Conservation (phyloP, 1,140 invertebrate genomes). For the Scaptomyza graminum region DNA sequence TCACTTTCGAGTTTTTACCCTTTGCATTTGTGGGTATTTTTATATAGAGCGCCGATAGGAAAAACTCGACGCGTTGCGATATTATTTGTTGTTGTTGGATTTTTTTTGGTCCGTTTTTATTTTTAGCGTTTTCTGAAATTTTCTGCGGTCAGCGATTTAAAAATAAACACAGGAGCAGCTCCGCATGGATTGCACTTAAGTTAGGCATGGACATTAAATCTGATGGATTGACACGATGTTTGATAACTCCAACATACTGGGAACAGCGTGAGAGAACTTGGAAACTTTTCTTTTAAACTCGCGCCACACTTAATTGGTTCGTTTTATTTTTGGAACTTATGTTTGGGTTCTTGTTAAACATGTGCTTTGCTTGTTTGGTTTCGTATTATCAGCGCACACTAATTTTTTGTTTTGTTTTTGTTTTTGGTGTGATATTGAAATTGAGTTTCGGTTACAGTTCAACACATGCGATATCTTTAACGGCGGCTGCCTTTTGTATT, state of each 20-base stretch:
- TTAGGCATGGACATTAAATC: slow-evolving; percentile 39
- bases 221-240: slow-evolving; percentile 4
- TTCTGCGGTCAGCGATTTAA: slow-evolving; percentile 76
- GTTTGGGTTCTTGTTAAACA: slow-evolving; percentile 16
- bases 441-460: slow-evolving; percentile 48
- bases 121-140: slow-evolving; percentile 61
- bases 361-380: slow-evolving; percentile 16
- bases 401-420: slow-evolving; percentile 25
- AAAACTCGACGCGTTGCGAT: slow-evolving; percentile 39
- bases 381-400: slow-evolving; percentile 31
- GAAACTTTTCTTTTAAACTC: slow-evolving; percentile 17
- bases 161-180: slow-evolving; percentile 71
- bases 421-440: slow-evolving; percentile 36
- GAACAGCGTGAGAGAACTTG: background rate
- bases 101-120: slow-evolving; percentile 56
- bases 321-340: slow-evolving; percentile 30
- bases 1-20: slow-evolving; percentile 76
- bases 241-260: background rate
- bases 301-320: slow-evolving; percentile 16
- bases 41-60: slow-evolving; percentile 29
- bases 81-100: slow-evolving; percentile 30
- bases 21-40: slow-evolving; percentile 61
- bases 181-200: slow-evolving; percentile 60
- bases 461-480: slow-evolving; percentile 53
- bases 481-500: slow-evolving; percentile 48